Evolutionary conservation across 2,113 vertebrate genomes (phyloP), one percentile per base, ranked within the genome.

Genomic region (Eleginops maclovinus): DNA sequence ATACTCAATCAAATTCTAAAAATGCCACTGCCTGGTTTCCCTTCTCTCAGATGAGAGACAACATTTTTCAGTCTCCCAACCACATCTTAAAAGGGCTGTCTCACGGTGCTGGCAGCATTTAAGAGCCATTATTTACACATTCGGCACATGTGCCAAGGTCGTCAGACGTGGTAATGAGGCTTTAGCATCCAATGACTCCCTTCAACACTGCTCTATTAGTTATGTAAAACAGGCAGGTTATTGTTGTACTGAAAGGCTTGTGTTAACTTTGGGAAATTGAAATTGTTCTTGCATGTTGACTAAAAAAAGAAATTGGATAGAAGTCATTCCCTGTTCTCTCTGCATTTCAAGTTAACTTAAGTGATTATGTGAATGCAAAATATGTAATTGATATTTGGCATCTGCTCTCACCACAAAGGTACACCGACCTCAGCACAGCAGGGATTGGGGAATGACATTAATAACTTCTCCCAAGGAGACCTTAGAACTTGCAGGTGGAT

Each of bases 91-190:
- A 76, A 82, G 59, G 21, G 55, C 61, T n/a, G 55, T 70, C 78
- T 85, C 43, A 61, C 7, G 13, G 66, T 70, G 49, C 79, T 63
- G 65, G 56, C 72, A 83, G 28, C 31, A 2, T 82, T 88, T 85
- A 66, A 72, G 76, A 89, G 80, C 72, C 65, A 70, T 75, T 87
- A 67, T 71, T 87, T 86, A 76, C 83, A 80, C 76, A 93, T 92
- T 89, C 92, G 81, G 65, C 78, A 59, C 89, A 87, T 87, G 89
- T 85, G 53, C 88, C 91, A 93, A 93, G 90, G 92, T 93, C 84
- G 58, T 71, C 83, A 77, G 83, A 54, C 36, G 26, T 75, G 79
- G 89, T 93, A 93, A 93, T 92, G 88, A 92, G 90, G 78, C 90
- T 89, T 91, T 72, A 87, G 83, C 81, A 84, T 85, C 87, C 84